Evolutionary conservation across 2,113 vertebrate genomes (phyloP).

Genomic region (Amphiprion ocellaris): DNA sequence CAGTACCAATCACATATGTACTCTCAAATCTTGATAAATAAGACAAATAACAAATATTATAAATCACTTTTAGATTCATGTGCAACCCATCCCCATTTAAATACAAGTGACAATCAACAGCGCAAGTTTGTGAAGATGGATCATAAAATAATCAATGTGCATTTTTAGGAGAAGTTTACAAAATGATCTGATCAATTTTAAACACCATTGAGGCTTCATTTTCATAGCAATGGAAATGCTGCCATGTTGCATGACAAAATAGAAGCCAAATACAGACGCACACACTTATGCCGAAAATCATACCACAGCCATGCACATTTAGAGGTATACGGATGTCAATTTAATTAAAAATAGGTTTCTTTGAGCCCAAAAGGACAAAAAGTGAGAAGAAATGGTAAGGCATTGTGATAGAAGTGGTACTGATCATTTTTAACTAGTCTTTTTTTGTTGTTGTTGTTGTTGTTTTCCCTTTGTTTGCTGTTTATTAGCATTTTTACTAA

Average conservation of each 20-base stretch:
- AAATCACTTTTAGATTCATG: not conserved
- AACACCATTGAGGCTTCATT: constrained; percentile 25
- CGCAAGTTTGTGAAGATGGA: constrained; percentile 6
- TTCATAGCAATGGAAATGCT: not conserved
- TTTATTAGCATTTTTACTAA: too few relatives aligned
- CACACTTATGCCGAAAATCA: too few relatives aligned
- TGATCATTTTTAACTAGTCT: too few relatives aligned
- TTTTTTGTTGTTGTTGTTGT: too few relatives aligned
- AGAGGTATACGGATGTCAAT: too few relatives aligned
- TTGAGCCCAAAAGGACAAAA: too few relatives aligned
- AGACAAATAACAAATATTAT: not conserved
- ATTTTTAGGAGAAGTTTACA: constrained; percentile 28
- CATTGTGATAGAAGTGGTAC: too few relatives aligned
- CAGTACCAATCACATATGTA: not conserved
- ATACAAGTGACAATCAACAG: not conserved
- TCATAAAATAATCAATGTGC: constrained; percentile 30
- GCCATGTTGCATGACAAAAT: constrained; percentile 19
- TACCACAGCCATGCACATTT: too few relatives aligned
- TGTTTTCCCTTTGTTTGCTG: too few relatives aligned
- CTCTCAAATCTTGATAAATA: not conserved
- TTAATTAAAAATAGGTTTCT: too few relatives aligned
- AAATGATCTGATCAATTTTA: constrained; percentile 5
- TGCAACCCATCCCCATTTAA: not conserved
- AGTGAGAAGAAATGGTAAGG: too few relatives aligned
- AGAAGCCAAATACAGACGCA: too few relatives aligned